A percentile compares a stretch with the other conserved stretches of the same genome.
Evolutionary conservation across 2,113 vertebrate species (phyloP).

Genomic region (Dicentrarchus labrax): DNA sequence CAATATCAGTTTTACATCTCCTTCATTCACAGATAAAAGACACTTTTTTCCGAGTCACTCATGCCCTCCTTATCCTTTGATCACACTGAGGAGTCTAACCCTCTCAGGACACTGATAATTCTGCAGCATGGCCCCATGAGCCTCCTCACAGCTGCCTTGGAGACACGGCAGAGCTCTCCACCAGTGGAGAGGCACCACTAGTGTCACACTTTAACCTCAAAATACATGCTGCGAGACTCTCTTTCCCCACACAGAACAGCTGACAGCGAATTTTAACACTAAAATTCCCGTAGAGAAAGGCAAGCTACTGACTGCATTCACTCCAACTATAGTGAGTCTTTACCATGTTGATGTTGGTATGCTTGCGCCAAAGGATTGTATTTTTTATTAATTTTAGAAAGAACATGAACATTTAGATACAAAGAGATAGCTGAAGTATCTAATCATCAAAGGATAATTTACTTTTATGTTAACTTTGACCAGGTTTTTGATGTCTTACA

Average conservation of each 20-base stretch:
- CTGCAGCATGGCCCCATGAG: conserved; percentile 41
- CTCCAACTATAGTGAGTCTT: background rate
- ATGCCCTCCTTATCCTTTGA: conserved; percentile 69
- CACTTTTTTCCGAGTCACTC: conserved; percentile 42
- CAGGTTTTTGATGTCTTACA: conserved; percentile 3
- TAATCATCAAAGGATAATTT: background rate
- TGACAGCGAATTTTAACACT: conserved; percentile 14
- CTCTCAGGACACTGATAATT: conserved; percentile 71
- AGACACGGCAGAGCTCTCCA: conserved; percentile 37
- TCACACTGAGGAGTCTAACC: conserved; percentile 57
- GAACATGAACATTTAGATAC: background rate
- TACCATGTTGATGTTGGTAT: background rate
- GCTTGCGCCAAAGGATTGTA: background rate
- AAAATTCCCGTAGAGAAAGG: conserved; percentile 39
- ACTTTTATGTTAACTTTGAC: background rate
- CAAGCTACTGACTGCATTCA: conserved; percentile 4
- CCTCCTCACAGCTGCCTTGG: conserved; percentile 52
- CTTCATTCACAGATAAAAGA: conserved; percentile 75
- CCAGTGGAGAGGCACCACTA: conserved; percentile 28
- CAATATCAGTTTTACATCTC: conserved; percentile 79
- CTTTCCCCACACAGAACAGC: conserved; percentile 25
- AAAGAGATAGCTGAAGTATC: background rate
- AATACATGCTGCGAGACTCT: conserved; percentile 51
- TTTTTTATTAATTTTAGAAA: background rate
- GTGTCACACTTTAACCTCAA: conserved; percentile 55